Evolutionary conservation across 2,113 vertebrate species (phyloP).

Genomic region (Nothobranchius kuhntae): DNA sequence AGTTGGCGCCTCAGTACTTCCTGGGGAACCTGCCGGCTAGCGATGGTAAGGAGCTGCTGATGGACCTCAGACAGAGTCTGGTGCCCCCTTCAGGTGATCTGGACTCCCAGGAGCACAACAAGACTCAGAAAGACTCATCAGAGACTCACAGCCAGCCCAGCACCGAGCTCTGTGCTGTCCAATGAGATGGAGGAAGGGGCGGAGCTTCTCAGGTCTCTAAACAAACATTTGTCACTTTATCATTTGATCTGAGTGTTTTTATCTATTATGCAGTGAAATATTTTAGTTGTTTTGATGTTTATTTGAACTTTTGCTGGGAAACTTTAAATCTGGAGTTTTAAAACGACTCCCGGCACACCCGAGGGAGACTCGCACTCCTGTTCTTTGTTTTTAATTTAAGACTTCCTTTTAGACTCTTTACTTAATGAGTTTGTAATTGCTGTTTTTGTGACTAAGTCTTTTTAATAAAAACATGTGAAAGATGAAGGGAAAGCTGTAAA

Average conservation of each 20-base stretch:
- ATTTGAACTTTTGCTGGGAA: conserved; percentile 22
- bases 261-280: not conserved
- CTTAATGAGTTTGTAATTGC: conserved; percentile 34
- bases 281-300: not conserved
- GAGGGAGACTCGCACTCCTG: not conserved
- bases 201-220: conserved; percentile 23
- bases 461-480: not conserved
- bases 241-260: conserved; percentile 6
- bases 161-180: conserved; percentile 67
- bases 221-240: conserved; percentile 34
- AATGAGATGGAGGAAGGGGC: conserved; percentile 44
- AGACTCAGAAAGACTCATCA: conserved; percentile 7
- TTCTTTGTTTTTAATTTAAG: not conserved
- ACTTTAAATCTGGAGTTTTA: too few species aligned
- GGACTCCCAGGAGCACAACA: not conserved
- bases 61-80: conserved; percentile 84
- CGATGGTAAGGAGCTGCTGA: conserved; percentile 89
- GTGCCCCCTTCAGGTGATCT: conserved; percentile 5
- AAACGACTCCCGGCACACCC: too few species aligned
- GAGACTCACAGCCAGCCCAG: conserved; percentile 45
- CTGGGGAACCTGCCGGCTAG: conserved; percentile 91
- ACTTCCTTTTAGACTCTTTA: conserved; percentile 15
- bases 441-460: conserved; percentile 2
- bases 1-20: conserved; percentile 91
- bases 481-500: not conserved